Percentiles rank a stretch among this genome's conserved stretches.
Conservation (phyloP, 2,797 vertebrate species). For the Corythornis leucogaster region DNA sequence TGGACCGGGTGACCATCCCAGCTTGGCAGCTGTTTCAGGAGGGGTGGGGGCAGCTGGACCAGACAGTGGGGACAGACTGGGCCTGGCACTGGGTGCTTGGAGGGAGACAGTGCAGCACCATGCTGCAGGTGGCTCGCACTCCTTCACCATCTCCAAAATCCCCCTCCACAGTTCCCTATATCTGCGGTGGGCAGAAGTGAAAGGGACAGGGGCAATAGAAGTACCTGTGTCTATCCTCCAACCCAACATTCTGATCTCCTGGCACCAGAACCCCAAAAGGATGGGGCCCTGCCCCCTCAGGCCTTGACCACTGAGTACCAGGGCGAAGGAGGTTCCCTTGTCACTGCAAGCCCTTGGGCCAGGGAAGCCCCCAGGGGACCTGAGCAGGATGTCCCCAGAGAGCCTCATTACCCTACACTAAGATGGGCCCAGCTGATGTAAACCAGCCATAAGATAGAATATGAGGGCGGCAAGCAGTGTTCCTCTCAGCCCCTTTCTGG, state of each 20-base stretch:
- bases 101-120: neutral
- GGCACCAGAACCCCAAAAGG: neutral
- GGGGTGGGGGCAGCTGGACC: neutral
- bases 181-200: neutral
- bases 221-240: fast-evolving
- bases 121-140: neutral
- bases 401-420: neutral
- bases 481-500: neutral
- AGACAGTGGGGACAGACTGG: fast-evolving
- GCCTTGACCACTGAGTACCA: neutral
- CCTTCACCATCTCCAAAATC: neutral
- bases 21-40: neutral
- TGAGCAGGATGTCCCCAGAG: neutral
- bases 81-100: neutral
- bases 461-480: neutral
- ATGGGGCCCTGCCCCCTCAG: fast-evolving
- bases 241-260: neutral
- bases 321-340: neutral
- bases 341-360: too few species aligned
- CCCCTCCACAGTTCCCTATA: neutral
- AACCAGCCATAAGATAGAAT: neutral
- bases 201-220: neutral
- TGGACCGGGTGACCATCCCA: neutral
- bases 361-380: neutral
- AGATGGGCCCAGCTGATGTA: neutral